Base-by-base conservation (phyloP, 2,113 vertebrate species). In the Prionailurus bengalensis region DNA sequence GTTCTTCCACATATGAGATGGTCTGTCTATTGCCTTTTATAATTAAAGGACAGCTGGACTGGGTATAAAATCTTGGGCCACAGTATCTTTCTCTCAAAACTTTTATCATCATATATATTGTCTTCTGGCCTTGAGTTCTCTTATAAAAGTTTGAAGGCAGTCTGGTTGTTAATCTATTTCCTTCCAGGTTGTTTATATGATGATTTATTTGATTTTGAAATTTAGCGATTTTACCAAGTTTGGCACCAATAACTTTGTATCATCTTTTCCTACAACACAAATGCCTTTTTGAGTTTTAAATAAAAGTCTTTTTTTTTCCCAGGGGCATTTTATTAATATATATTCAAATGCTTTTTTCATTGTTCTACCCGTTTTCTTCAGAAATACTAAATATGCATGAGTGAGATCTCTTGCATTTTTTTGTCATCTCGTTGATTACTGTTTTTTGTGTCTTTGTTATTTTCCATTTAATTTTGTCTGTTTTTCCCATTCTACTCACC, bases 191-290 rank as follows among this genome's bases (percentile, higher is more conserved):
- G 19, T 36, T 92, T 63, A 48, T 13, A 33, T 81, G 21, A 92
- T 96, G 90, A 29, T 78, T 83, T 94, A 25, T 53, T 90, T 96
- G n/a, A 83, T 66, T n/a, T 10, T 87, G 25, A 82, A 36, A 87
- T 95, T 93, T 27, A 88, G 45, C 5, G 68, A 33, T 61, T 76
- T 84, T 29, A 79, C 23, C 21, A 78, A 82, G 13, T 51, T 48
- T 89, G 27, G 3, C 25, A 48, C 21, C 7, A 17, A 73, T 79
- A 51, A 17, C 51, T 78, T 17, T 48, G 10, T 86, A 71, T 63
- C 7, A 48, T 80, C 42, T 84, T 88, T 80, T n/a, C 39, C 31
- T 36, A 63, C 51, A n/a, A 84, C 8, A 53, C 14, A 68, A 87
- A 42, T 80, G 42, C 3, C 17, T 78, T 88, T 79, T 73, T 53